Percentiles rank a stretch among this genome's conserved stretches.
phyloP scores from a whole-genome alignment of 2,888 invertebrate genomes.

The Prenolepis imparis region DNA sequence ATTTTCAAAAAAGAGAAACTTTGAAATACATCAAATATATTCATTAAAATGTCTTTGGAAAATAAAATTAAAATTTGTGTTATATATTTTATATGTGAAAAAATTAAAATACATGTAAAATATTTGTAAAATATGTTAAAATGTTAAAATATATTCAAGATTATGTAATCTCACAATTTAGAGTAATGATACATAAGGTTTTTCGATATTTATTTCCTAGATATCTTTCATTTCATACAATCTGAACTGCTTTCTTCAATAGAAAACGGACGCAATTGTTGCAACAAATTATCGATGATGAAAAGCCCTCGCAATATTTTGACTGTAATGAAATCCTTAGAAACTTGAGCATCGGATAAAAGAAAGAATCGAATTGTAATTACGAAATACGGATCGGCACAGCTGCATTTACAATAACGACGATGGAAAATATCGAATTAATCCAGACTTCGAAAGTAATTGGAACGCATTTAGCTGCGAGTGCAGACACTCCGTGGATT shows the following conservation, averaged over 20 bases:
- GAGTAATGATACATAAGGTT: no score
- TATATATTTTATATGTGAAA: no score
- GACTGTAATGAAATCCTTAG: conserved; percentile 44
- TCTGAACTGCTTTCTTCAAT: conserved; percentile 13
- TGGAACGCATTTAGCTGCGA: conserved; percentile 4
- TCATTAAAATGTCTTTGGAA: not conserved
- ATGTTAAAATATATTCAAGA: no score
- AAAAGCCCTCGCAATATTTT: conserved; percentile 31
- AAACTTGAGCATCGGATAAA: conserved; percentile 10
- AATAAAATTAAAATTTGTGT: no score
- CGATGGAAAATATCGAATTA: conserved; percentile 46
- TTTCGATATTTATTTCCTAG: not conserved
- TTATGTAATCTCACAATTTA: no score
- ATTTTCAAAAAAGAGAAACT: not conserved
- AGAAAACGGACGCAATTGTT: conserved; percentile 2
- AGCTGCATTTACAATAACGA: conserved; percentile 42
- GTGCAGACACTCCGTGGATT: not conserved
- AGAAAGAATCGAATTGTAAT: conserved; percentile 45
- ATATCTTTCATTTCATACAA: not conserved
- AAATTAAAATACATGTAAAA: no score
- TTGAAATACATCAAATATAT: not conserved
- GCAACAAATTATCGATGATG: conserved; percentile 38
- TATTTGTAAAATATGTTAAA: not conserved
- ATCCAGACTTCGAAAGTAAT: conserved; percentile 40
- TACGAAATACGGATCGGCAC: conserved; percentile 30